phyloP scores from a whole-genome alignment of 2,888 invertebrate genomes.

The Aethes cnicana region DNA sequence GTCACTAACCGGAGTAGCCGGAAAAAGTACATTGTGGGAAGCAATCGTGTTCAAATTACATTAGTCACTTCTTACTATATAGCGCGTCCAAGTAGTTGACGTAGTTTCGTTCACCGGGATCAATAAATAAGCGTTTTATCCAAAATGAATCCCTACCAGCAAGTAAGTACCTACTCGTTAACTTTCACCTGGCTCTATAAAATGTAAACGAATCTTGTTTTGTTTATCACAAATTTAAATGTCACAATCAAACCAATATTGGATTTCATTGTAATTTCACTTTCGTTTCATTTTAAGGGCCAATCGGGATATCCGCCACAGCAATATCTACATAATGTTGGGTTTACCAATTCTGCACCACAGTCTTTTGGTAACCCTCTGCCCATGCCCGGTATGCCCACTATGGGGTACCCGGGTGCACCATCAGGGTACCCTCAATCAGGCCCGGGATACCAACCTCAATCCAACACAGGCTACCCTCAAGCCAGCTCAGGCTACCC shows the following conservation, averaged over 20 bases:
- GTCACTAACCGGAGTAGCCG: slow-evolving; percentile 20
- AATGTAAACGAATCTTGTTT: slow-evolving; percentile 43
- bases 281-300: slow-evolving; percentile 74
- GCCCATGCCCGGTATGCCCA: slow-evolving; percentile 73
- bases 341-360: slow-evolving; percentile 73
- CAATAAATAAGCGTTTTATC: slow-evolving; percentile 4
- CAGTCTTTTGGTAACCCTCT: slow-evolving; percentile 77
- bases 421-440: slow-evolving; percentile 59
- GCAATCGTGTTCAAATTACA: slow-evolving; percentile 14
- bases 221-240: slow-evolving; percentile 64
- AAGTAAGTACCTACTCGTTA: slow-evolving; percentile 48
- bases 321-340: slow-evolving; percentile 74
- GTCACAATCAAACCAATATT: slow-evolving; percentile 15
- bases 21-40: slow-evolving; percentile 11
- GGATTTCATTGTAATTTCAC: slow-evolving; percentile 31
- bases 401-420: slow-evolving; percentile 66
- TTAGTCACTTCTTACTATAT: slow-evolving; percentile 7
- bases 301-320: slow-evolving; percentile 79
- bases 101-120: not conserved
- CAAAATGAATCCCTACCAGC: slow-evolving; percentile 73
- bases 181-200: slow-evolving; percentile 19
- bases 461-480: slow-evolving; percentile 45
- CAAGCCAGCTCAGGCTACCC: slow-evolving; percentile 44
- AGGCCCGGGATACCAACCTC: slow-evolving; percentile 45
- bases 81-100: slow-evolving; percentile 4